Conservation (phyloP, 2,797 vertebrate genomes). For the Miichthys miiuy region DNA sequence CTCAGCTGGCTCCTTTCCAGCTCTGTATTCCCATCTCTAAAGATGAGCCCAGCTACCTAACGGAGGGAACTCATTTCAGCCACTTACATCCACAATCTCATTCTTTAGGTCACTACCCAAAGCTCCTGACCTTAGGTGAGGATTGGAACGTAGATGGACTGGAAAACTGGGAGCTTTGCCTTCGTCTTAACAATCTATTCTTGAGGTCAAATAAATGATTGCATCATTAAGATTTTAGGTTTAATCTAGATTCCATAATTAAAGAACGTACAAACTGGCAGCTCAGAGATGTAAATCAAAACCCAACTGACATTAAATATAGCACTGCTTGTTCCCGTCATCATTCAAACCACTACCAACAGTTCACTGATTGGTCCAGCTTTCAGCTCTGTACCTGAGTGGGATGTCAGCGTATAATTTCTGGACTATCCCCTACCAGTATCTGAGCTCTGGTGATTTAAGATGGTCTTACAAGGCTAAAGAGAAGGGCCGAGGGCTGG, state of each 20-base stretch:
- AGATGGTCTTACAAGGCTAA: conserved; percentile 19
- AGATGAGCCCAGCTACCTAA: too few relatives aligned
- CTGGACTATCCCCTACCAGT: background rate
- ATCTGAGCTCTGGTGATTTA: conserved; percentile 28
- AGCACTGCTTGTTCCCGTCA: background rate
- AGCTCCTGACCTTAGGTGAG: too few relatives aligned
- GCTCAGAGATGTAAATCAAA: background rate
- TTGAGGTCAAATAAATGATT: background rate
- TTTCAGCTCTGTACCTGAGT: background rate
- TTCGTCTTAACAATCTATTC: background rate
- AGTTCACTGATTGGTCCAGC: background rate
- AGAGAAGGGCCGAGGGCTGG: conserved; percentile 6
- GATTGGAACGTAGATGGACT: too few relatives aligned
- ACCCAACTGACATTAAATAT: background rate
- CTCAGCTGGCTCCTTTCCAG: too few relatives aligned
- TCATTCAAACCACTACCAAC: background rate
- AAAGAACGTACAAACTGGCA: background rate
- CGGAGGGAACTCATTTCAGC: too few relatives aligned
- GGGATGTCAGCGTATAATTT: background rate
- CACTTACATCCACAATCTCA: too few relatives aligned
- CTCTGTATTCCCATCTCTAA: too few relatives aligned
- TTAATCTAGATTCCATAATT: background rate
- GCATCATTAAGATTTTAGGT: background rate
- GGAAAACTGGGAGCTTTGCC: too few relatives aligned
- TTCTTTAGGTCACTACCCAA: too few relatives aligned